Percentiles rank a stretch among this genome's conserved stretches.
Conservation (phyloP, 1,140 invertebrate genomes). For the Oryctes rhinoceros region DNA sequence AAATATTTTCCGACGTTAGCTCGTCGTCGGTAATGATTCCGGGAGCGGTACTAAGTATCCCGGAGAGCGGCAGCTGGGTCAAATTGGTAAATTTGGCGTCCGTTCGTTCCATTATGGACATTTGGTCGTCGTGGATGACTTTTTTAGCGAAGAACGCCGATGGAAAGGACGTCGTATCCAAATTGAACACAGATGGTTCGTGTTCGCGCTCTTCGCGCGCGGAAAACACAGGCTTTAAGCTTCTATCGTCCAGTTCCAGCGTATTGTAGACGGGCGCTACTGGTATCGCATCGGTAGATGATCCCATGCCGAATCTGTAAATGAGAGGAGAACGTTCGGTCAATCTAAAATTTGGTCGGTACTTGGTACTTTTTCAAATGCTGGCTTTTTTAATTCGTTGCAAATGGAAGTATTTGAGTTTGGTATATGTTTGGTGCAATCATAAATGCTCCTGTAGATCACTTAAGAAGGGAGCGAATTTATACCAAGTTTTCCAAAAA, state of each 20-base stretch:
- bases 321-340: not conserved
- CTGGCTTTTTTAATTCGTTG: too few relatives aligned
- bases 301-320: conserved; percentile 38
- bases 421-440: too few relatives aligned
- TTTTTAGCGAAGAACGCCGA: not conserved
- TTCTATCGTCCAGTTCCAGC: conserved; percentile 24
- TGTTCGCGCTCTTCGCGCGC: not conserved
- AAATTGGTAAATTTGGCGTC: conserved; percentile 21
- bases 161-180: not conserved
- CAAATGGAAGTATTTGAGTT: not conserved
- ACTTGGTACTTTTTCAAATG: too few relatives aligned
- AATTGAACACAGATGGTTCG: conserved; percentile 32
- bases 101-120: conserved; percentile 30
- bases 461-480: too few relatives aligned
- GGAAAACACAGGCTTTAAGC: not conserved
- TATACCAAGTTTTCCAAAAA: too few relatives aligned
- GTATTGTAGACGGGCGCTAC: conserved; percentile 39
- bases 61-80: not conserved
- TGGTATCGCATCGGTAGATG: conserved; percentile 31
- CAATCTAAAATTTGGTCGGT: too few relatives aligned
- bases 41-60: not conserved
- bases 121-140: conserved; percentile 18
- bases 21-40: conserved; percentile 23
- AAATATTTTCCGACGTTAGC: conserved; percentile 53
- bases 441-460: too few relatives aligned